Base-by-base conservation (phyloP, 2,797 vertebrate genomes). In the Scyliorhinus canicula region DNA sequence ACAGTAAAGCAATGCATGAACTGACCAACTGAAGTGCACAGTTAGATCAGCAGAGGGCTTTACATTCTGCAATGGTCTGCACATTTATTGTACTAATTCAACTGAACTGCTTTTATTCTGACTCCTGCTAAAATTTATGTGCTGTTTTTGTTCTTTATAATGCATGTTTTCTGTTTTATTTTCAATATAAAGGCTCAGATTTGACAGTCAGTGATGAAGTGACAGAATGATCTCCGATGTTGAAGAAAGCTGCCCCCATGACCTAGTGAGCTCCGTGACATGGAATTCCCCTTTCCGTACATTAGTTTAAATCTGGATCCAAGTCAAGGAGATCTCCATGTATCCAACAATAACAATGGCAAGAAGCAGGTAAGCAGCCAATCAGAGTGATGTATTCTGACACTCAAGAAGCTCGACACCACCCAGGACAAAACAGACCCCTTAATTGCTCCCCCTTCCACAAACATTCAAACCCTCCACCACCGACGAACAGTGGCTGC, bases 21-120 rank as follows among this genome's bases (percentile, higher is more conserved):
- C 24, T 85, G 21, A 8, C 57, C 35, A 90, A 35, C 14, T 57
- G 86, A 90, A 60, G 86, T 90, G n/a, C 52, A 55, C 35, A 90
- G 52, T 60, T 90, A n/a, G 55, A 35, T 90, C 86, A 90, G 52
- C 52, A 60, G 86, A 60, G 86, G 52, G 86, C 55, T 90, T 90
- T 21, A 31, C 5, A 55, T 47, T 26, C 44, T 82, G 40, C 77
- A 79, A 19, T 47, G 40, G 28, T 57, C 85, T n/a, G n/a, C 19
- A 60, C 3, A 16, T 57, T 57, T 55, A 14, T 57, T 55, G 52
- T 5, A 88, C 8, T 35, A 55, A 52, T 31, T 57, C 85, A 88
- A 31, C 85, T 57, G 28, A 31, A 88, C 26, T 55, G 28, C 12
- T 88, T 11, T 35, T 88, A 57, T n/a, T 21, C 19, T 7, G 79